Evolutionary conservation across 1,140 invertebrate genomes (phyloP), one percentile per base, ranked within the genome.

Genomic region (Coboldia fuscipes): DNA sequence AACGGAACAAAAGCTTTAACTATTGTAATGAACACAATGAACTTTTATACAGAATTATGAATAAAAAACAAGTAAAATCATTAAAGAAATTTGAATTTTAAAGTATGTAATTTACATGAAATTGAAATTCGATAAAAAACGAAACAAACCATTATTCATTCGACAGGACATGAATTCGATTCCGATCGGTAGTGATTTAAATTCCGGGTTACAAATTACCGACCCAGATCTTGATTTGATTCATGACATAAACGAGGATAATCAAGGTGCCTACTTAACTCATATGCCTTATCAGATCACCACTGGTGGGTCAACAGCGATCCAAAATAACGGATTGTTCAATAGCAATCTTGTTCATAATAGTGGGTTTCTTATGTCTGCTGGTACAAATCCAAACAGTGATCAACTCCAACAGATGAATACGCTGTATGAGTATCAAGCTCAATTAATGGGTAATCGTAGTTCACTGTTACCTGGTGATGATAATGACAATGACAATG

Each of bases 161-260:
- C 7, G 6, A 13, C 14, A 30, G 51, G 50, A 54, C 40, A 47
- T 54, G 37, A 51, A 52, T 54, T 46, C 51, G 23, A 53, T 54
- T 50, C 51, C 53, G 50, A 53, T n/a, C n/a, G n/a, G n/a, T n/a
- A n/a, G n/a, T n/a, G n/a, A n/a, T n/a, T n/a, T n/a, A n/a, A n/a
- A n/a, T n/a, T n/a, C n/a, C n/a, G n/a, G n/a, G n/a, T n/a, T n/a
- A n/a, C n/a, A n/a, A n/a, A n/a, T n/a, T n/a, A n/a, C n/a, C n/a
- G n/a, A n/a, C n/a, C n/a, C n/a, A n/a, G n/a, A n/a, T n/a, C n/a
- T n/a, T n/a, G 48, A 40, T 42, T 54, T 44, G 51, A 53, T 43
- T 50, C 50, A 42, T 50, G 50, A 37, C 50, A 53, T 41, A 53
- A 51, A 37, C 41, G 46, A 39, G 47, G 47, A 38, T 50, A 53